These are phyloP conservation scores for Aphaenogaster floridana DNA, from an alignment of 1,140 invertebrate species.

Conservation along the genomic window DNA sequence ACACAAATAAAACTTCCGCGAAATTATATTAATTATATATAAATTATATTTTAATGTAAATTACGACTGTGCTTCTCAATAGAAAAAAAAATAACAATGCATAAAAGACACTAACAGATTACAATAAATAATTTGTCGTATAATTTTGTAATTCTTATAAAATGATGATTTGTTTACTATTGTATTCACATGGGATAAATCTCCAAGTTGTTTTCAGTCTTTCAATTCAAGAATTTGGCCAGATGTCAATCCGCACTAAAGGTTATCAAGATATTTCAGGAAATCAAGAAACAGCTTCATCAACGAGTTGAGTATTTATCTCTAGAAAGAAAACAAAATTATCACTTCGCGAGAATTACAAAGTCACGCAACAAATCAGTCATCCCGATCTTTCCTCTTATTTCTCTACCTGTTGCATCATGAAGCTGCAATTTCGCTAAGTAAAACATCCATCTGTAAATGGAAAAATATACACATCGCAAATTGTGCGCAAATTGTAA, in stretches of 20 bases:
- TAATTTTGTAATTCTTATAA: not conserved
- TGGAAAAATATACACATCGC: not conserved
- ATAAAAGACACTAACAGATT: not conserved
- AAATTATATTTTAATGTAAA: not conserved
- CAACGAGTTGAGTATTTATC: constrained; percentile 1
- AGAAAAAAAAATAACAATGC: not conserved
- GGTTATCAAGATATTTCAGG: constrained; percentile 7
- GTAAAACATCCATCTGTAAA: not conserved
- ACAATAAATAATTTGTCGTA: not conserved
- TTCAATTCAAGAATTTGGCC: not conserved
- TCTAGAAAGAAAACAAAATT: constrained; percentile 16
- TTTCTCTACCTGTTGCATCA: constrained; percentile 33
- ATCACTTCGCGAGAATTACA: not conserved
- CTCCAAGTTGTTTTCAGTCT: not conserved
- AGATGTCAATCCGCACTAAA: not conserved
- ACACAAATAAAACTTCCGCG: not conserved
- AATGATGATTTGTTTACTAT: not conserved
- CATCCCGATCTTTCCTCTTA: not conserved
- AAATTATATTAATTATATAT: not conserved
- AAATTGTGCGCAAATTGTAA: not conserved
- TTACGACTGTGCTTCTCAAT: not conserved
- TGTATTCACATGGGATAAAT: not conserved
- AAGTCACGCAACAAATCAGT: constrained; percentile 20
- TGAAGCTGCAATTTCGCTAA: constrained; percentile 1
- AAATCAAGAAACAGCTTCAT: constrained; percentile 9